Base-by-base conservation (phyloP, 2,797 vertebrate genomes). In the Acrossocheilus fasciatus region DNA sequence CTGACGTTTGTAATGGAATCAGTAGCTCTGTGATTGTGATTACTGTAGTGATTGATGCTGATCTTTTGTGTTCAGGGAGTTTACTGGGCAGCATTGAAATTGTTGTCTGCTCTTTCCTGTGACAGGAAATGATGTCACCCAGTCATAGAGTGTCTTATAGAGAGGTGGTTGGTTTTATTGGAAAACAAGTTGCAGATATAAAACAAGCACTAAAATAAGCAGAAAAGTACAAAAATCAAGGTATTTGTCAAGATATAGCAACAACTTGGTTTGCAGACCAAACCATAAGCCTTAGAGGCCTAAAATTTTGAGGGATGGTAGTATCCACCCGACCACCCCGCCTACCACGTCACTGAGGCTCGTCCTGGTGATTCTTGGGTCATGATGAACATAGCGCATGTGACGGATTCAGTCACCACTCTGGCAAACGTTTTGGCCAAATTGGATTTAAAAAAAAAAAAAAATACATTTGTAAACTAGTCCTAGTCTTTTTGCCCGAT, bases 1-100 rank as follows among this genome's bases (percentile, higher is more conserved):
- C 36, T 87, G 77, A 85, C 50, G 62, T 87, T 87, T 73, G 70
- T 73, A 26, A 4, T 41, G 59, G 78, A 34, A 59, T n/a, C 47
- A 82, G 57, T 64, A 4, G 34, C 15, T 59, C 18, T 79, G 47
- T 52, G 47, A 66, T 54, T 36, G 5, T 52, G 17, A 82, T 59
- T 36, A 64, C 14, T 36, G 34, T 26, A 43, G 10, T 41, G 2
- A 76, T 54, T 86, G n/a, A 76, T 70, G 41, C 57, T 45, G 73
- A 87, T 83, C 62, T 86, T 47, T 80, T 77, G 54, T 81, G n/a
- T 82, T 64, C 4, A 34, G 59, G 30, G 43, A 18, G 23, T 80
- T 80, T 82, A 64, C 41, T 64, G 2, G 45, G 52, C 43, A 84
- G 34, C 30, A 69, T 18, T 41, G 6, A 78, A 45, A 66, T 66